Evolutionary conservation across 1,140 invertebrate species (phyloP).

Genomic region (Pseudomyrmex cubaensis): DNA sequence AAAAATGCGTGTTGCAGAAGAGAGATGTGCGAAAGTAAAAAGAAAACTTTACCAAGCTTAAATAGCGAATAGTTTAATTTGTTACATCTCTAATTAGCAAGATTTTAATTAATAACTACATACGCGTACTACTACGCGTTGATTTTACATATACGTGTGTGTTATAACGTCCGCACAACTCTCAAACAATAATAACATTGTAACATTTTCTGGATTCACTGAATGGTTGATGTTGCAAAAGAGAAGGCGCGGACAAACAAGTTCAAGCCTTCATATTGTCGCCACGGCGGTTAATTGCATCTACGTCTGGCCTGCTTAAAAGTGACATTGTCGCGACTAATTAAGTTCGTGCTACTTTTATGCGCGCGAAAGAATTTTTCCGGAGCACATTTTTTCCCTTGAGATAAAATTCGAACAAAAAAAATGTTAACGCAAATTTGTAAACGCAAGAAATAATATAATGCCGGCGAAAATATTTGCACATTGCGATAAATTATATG

Average conservation of each 20-base stretch:
- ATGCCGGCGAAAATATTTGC: neutral
- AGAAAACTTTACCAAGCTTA: neutral
- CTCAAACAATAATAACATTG: neutral
- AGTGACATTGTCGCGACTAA: constrained; percentile 49
- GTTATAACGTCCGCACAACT: neutral
- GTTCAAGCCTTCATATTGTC: constrained; percentile 29
- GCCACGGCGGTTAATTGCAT: constrained; percentile 29
- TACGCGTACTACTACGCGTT: no score
- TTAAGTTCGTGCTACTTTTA: constrained; percentile 50
- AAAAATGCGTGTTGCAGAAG: neutral
- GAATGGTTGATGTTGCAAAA: constrained; percentile 1
- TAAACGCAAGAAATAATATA: neutral
- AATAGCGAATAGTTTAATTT: no score
- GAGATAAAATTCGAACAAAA: constrained; percentile 14
- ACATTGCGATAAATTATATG: constrained; percentile 21
- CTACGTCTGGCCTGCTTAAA: constrained; percentile 40
- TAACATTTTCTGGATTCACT: constrained; percentile 14
- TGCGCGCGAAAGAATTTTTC: neutral
- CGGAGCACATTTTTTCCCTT: constrained; percentile 3
- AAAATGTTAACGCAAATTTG: neutral
- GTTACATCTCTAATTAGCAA: no score
- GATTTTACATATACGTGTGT: no score
- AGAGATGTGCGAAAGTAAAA: neutral
- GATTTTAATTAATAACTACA: constrained; percentile 15
- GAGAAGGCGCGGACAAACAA: constrained; percentile 12